A percentile compares a stretch with the other conserved stretches of the same genome.
phyloP scores from a whole-genome alignment of 2,888 invertebrate genomes.

The Dermolepida albohirtum region DNA sequence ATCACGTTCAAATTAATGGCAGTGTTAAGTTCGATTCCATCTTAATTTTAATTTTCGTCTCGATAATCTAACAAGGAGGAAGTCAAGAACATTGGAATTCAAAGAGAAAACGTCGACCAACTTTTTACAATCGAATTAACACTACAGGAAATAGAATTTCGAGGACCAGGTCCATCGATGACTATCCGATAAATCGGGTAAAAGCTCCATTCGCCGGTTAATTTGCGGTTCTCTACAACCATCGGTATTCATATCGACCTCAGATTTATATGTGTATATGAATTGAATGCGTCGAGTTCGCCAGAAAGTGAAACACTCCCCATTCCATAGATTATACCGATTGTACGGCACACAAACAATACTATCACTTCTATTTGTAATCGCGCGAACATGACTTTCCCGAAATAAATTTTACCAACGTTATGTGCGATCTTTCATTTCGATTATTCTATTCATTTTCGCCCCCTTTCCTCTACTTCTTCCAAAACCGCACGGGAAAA shows the following conservation, averaged over 20 bases:
- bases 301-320: slow-evolving; percentile 10
- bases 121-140: slow-evolving; percentile 2
- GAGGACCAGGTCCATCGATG: slow-evolving; percentile 1
- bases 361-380: slow-evolving; percentile 28
- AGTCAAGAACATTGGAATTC: no score
- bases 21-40: no score
- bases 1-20: no score
- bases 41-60: no score
- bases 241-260: slow-evolving; percentile 13
- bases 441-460: not conserved
- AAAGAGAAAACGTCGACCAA: no score
- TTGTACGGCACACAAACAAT: slow-evolving; percentile 33
- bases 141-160: slow-evolving; percentile 12
- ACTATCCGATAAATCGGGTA: slow-evolving; percentile 4
- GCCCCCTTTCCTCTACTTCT: not conserved
- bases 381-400: not conserved
- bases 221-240: slow-evolving; percentile 9
- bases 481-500: slow-evolving; percentile 20
- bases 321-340: slow-evolving; percentile 5
- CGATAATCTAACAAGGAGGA: no score
- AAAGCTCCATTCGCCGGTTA: slow-evolving; percentile 24
- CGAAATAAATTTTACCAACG: slow-evolving; percentile 34
- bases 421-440: slow-evolving; percentile 21
- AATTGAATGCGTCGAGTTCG: not conserved
- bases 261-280: slow-evolving; percentile 9